A percentile compares a stretch with the other conserved stretches of the same genome.
These are phyloP conservation scores for Uloborus diversus DNA, from an alignment of 1,140 invertebrate genomes.

Conservation along the genomic window DNA sequence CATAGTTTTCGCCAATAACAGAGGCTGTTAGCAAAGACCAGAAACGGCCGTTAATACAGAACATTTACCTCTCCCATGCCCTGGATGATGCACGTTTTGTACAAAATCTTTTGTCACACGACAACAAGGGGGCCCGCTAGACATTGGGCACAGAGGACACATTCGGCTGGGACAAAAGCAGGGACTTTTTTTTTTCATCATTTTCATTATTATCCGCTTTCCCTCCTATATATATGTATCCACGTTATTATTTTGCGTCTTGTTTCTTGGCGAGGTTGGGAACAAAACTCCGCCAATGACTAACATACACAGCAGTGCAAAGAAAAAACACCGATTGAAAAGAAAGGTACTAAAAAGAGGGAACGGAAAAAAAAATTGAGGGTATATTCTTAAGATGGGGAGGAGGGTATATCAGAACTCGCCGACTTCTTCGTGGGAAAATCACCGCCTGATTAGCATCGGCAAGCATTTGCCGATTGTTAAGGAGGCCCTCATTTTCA, in stretches of 20 bases:
- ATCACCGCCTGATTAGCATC: constrained; percentile 35
- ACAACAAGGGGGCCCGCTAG: neutral
- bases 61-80: neutral
- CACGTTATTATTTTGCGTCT: constrained; percentile 34
- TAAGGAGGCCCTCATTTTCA: constrained; percentile 22
- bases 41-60: neutral
- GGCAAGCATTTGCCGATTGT: constrained; percentile 22
- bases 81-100: constrained; percentile 24
- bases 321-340: neutral
- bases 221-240: constrained; percentile 33
- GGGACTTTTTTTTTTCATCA: neutral
- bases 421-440: constrained; percentile 30
- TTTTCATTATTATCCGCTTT: too few species aligned
- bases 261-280: constrained; percentile 32
- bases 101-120: constrained; percentile 5
- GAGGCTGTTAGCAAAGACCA: neutral
- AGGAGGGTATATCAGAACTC: neutral
- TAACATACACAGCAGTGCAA: constrained; percentile 8
- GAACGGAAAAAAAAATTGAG: neutral
- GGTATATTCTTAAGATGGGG: constrained; percentile 1
- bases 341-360: neutral
- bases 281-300: constrained; percentile 44
- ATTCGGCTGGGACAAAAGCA: constrained; percentile 34
- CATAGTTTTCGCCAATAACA: constrained; percentile 26
- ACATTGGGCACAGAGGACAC: constrained; percentile 36